phyloP scores from a whole-genome alignment of 2,888 invertebrate species.

The Thymelicus lineola region DNA sequence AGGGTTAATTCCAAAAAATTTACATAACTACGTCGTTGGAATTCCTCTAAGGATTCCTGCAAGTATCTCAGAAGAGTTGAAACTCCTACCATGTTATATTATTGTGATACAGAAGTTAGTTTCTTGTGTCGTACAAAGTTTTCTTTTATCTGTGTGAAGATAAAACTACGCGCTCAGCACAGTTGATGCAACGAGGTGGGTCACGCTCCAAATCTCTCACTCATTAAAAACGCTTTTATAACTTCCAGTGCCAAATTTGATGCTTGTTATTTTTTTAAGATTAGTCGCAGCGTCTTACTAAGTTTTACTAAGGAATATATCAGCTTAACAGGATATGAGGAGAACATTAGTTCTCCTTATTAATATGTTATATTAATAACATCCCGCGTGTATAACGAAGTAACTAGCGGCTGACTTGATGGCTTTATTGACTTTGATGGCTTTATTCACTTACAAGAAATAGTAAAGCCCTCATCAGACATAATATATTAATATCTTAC shows the following conservation, averaged over 20 bases:
- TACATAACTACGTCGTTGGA: no score
- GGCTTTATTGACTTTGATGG: no score
- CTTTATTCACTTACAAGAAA: no score
- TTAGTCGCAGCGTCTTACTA: not conserved
- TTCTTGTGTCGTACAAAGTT: conserved; percentile 1
- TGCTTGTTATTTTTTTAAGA: not conserved
- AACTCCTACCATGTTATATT: not conserved
- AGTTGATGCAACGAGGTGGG: conserved; percentile 20
- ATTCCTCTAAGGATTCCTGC: no score
- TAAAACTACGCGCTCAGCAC: conserved; percentile 19
- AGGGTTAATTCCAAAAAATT: not conserved
- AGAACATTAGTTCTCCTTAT: no score
- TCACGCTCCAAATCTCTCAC: conserved; percentile 29
- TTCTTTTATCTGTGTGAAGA: conserved; percentile 9
- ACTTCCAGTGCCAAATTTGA: conserved; percentile 12
- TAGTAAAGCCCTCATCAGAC: no score
- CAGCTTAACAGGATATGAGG: not conserved
- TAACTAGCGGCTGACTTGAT: no score
- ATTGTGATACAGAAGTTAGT: conserved; percentile 1
- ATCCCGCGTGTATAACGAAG: no score
- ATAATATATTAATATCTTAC: no score
- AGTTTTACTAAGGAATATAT: not conserved
- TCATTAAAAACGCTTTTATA: conserved; percentile 27
- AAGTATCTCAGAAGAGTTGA: not conserved
- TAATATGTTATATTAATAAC: no score